phyloP scores from a whole-genome alignment of 2,797 vertebrate species.

The Vultur gryphus region DNA sequence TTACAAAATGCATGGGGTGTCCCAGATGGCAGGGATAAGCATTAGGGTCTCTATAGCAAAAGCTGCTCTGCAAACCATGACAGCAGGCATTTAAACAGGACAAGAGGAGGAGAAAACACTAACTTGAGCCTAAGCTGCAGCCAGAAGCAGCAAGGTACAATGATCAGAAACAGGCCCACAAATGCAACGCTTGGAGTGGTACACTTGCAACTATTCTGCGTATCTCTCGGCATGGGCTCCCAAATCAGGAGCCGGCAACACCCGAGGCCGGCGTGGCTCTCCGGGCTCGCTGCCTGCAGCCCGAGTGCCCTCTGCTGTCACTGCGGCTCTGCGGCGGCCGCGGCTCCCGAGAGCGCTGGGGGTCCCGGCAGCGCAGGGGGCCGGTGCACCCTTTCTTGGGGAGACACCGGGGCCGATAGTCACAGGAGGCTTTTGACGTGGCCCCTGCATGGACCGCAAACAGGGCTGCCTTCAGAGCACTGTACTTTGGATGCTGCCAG shows the following conservation, averaged over 20 bases:
- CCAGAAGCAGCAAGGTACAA: not conserved
- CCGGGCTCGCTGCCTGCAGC: not conserved
- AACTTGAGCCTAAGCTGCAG: not conserved
- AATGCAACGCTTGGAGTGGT: accelerated
- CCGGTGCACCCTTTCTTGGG: not conserved
- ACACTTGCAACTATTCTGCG: accelerated
- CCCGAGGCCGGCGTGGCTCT: not conserved
- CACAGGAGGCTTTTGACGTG: too few species aligned
- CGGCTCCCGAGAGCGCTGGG: not conserved
- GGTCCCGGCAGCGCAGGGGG: too few species aligned
- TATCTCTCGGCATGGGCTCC: accelerated
- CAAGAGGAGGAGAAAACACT: not conserved
- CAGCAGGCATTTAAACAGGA: not conserved
- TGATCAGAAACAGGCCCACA: not conserved
- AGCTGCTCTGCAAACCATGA: not conserved
- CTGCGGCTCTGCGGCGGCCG: not conserved
- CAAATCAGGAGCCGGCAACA: not conserved
- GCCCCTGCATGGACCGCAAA: accelerated
- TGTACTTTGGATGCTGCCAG: not conserved
- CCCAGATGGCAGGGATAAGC: accelerated
- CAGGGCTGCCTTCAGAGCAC: not conserved
- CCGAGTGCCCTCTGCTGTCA: conserved; percentile 45
- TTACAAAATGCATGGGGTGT: not conserved
- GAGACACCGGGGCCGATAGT: not conserved
- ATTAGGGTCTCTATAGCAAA: not conserved